Evolutionary conservation across 2,797 vertebrate species (phyloP).

Genomic region (Buphagus erythrorhynchus): DNA sequence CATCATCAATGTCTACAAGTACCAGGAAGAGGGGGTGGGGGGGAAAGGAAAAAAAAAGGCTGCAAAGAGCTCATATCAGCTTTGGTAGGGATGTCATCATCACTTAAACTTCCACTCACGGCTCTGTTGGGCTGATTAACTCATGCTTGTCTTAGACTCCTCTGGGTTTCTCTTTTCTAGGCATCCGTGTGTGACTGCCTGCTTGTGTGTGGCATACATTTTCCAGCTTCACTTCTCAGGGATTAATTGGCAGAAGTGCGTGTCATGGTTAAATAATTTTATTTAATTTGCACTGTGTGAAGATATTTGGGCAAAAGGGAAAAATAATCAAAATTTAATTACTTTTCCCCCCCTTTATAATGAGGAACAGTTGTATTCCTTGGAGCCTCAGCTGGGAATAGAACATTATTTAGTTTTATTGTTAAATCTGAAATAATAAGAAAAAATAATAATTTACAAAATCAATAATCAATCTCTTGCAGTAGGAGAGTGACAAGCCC

Average conservation of each 20-base stretch:
- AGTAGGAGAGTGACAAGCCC: background rate
- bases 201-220: background rate
- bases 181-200: background rate
- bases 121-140: conserved; percentile 24
- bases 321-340: conserved; percentile 73
- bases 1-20: too few relatives aligned
- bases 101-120: background rate
- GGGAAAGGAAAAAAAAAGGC: background rate
- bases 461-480: background rate
- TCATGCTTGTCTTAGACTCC: background rate
- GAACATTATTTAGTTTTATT: conserved; percentile 32
- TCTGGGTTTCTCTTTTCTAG: conserved; percentile 20
- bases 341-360: background rate
- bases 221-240: conserved; percentile 46
- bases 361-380: conserved; percentile 46
- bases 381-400: conserved; percentile 25
- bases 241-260: conserved; percentile 37
- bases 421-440: background rate
- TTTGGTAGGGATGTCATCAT: background rate
- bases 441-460: background rate
- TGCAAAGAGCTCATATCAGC: background rate
- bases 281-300: conserved; percentile 51
- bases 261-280: conserved; percentile 59
- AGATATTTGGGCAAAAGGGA: conserved; percentile 55
- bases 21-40: background rate